A percentile compares a stretch with the other conserved stretches of the same genome.
Conservation (phyloP, 2,888 invertebrate species). For the Zelleria hepariella region DNA sequence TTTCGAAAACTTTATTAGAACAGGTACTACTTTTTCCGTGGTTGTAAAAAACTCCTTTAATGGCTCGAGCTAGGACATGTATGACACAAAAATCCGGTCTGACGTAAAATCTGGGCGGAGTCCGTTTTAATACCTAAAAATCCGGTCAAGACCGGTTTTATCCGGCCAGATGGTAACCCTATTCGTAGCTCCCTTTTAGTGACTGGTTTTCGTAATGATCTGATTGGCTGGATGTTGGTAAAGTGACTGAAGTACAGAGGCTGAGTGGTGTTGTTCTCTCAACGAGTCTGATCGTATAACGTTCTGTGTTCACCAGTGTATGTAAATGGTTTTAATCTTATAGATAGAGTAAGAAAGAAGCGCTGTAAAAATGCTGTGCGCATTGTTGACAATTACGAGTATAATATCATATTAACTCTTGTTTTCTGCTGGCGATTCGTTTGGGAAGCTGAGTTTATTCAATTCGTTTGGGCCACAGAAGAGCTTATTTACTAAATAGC, state of each 20-base stretch:
- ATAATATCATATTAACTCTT: too few relatives aligned
- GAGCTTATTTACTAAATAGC: slow-evolving; percentile 63
- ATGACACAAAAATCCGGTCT: too few relatives aligned
- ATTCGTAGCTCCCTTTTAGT: neutral
- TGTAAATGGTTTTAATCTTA: neutral
- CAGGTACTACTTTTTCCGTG: too few relatives aligned
- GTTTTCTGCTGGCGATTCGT: too few relatives aligned
- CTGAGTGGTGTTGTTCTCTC: neutral
- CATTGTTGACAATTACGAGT: neutral
- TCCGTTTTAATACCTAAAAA: too few relatives aligned
- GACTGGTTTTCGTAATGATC: neutral
- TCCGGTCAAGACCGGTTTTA: too few relatives aligned
- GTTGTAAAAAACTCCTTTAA: too few relatives aligned
- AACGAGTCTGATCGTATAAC: too few relatives aligned
- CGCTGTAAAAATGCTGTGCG: neutral
- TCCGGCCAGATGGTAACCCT: too few relatives aligned
- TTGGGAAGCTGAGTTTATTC: neutral
- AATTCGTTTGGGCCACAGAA: slow-evolving; percentile 21
- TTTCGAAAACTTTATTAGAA: too few relatives aligned
- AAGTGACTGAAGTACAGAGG: neutral
- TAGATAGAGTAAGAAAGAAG: neutral
- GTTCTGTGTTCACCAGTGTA: neutral
- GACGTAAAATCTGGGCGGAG: too few relatives aligned
- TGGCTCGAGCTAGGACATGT: too few relatives aligned
- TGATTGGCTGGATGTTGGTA: neutral